phyloP scores from a whole-genome alignment of 1,140 invertebrate genomes.

The Ooceraea biroi region DNA sequence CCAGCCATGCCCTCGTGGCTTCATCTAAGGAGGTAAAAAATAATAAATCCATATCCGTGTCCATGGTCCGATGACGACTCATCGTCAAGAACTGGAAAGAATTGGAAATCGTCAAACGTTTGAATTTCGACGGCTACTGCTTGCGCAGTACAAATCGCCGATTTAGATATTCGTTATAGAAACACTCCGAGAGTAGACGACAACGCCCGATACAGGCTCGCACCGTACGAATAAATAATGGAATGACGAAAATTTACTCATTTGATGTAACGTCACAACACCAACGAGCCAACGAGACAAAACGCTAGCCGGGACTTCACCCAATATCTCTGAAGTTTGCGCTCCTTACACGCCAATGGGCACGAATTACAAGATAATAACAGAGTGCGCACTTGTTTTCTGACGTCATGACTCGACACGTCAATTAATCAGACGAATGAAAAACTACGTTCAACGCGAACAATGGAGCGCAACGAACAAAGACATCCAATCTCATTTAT shows the following conservation, averaged over 20 bases:
- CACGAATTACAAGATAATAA: neutral
- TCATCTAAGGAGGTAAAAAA: slow-evolving; percentile 77
- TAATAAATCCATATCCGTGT: slow-evolving; percentile 32
- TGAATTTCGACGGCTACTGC: neutral
- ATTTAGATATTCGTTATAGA: neutral
- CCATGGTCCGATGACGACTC: neutral
- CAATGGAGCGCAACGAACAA: too few species aligned
- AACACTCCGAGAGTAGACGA: neutral
- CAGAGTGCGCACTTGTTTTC: neutral
- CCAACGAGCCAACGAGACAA: neutral
- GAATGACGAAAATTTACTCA: slow-evolving; percentile 4
- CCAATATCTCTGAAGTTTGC: slow-evolving; percentile 25
- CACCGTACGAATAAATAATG: neutral
- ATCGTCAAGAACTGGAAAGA: neutral
- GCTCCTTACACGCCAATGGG: neutral
- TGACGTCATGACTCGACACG: too few species aligned
- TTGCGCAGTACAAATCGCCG: neutral
- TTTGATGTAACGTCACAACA: neutral
- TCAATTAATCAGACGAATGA: too few species aligned
- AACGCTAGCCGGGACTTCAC: slow-evolving; percentile 7
- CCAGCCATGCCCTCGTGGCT: slow-evolving; percentile 79
- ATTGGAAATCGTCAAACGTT: neutral
- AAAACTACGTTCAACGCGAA: too few species aligned
- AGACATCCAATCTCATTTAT: too few species aligned
- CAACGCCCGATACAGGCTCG: neutral